Evolutionary conservation across 2,113 vertebrate species (phyloP).

Genomic region (Xenopus laevis): DNA sequence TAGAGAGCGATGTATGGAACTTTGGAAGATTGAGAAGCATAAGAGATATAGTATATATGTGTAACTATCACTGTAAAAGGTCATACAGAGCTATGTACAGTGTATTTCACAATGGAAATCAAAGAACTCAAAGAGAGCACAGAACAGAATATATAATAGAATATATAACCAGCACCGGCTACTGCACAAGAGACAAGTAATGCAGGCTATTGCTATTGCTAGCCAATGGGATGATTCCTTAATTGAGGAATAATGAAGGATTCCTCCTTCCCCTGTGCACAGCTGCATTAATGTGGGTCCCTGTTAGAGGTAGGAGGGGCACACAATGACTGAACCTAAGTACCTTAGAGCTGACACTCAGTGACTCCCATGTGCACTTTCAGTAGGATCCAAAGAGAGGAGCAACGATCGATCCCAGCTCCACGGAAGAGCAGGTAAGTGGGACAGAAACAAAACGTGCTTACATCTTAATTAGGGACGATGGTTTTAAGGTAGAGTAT

Average conservation of each 20-base stretch:
- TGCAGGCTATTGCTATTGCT: not conserved
- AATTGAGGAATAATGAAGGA: not conserved
- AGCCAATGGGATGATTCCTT: not conserved
- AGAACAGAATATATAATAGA: too few species aligned
- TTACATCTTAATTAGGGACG: too few species aligned
- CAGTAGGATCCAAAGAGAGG: not conserved
- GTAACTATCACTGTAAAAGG: too few species aligned
- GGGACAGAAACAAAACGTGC: not conserved
- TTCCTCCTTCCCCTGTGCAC: not conserved
- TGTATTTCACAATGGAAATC: too few species aligned
- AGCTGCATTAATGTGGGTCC: not conserved
- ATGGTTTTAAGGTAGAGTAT: too few species aligned
- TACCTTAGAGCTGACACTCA: not conserved
- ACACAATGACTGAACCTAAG: not conserved
- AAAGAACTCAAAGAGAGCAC: too few species aligned
- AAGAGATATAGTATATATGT: too few species aligned
- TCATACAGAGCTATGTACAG: too few species aligned
- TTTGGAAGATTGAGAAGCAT: too few species aligned
- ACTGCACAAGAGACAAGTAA: not conserved
- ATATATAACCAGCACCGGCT: too few species aligned
- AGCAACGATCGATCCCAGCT: not conserved
- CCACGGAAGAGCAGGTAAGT: not conserved
- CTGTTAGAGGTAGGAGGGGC: not conserved
- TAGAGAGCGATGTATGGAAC: too few species aligned
- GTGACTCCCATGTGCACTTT: not conserved